Evolutionary conservation across 2,888 invertebrate genomes (phyloP).

Genomic region (Mesopsocus fuscifrons): DNA sequence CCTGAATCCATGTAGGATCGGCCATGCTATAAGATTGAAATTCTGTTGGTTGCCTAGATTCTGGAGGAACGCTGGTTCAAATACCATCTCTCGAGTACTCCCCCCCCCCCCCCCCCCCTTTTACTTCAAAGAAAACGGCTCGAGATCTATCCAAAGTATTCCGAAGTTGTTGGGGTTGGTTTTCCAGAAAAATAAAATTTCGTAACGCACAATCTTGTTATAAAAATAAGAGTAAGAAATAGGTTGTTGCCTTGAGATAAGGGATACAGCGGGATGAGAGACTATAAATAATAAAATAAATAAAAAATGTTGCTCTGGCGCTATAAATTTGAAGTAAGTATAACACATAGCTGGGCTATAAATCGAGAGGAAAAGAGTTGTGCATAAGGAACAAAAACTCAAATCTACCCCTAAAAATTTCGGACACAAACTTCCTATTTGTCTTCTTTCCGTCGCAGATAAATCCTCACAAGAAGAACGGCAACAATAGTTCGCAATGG

Average conservation of each 20-base stretch:
- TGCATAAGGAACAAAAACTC: slow-evolving; percentile 10
- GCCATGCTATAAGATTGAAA: no score
- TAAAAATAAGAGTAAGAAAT: background rate
- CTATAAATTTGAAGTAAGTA: slow-evolving; percentile 10
- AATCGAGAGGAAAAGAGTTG: slow-evolving; percentile 10
- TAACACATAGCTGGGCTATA: slow-evolving; percentile 9
- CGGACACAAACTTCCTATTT: slow-evolving; percentile 10
- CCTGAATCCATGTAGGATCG: no score
- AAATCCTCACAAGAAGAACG: slow-evolving; percentile 6
- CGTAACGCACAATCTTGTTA: no score
- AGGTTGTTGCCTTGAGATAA: slow-evolving; percentile 8
- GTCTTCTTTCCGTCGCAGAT: slow-evolving; percentile 7
- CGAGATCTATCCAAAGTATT: no score
- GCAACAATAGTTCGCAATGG: slow-evolving; percentile 7
- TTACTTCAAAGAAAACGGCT: no score
- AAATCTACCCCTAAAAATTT: slow-evolving; percentile 10
- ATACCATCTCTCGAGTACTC: no score
- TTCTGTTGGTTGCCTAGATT: no score
- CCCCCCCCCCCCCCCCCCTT: no score
- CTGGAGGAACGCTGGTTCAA: no score
- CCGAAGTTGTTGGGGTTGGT: no score
- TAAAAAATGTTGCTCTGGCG: slow-evolving; percentile 9
- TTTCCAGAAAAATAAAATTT: no score
- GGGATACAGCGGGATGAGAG: slow-evolving; percentile 3
- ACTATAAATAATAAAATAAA: slow-evolving; percentile 10